Evolutionary conservation across 2,888 invertebrate species (phyloP), one percentile per base, ranked within the genome.

Genomic region (Clunio marinus): DNA sequence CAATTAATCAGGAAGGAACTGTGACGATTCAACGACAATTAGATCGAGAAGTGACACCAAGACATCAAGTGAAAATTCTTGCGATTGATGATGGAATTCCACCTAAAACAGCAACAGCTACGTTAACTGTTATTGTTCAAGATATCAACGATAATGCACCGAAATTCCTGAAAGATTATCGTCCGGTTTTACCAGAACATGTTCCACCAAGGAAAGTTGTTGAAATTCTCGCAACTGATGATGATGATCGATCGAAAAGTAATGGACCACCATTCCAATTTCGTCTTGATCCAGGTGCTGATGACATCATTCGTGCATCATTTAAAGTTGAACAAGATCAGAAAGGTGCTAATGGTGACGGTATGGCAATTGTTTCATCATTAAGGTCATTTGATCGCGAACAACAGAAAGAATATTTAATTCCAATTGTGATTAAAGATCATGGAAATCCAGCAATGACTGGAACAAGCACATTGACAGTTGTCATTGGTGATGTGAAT

Each of bases 241-340:
- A 95, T 75, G 95, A 95, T 75, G 95, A 95, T 76, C 84, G 94
- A 71, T 93, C 92, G 0, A 95, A 93, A 78, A 93, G 92, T 75
- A 96, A 96, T 76, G 96, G 96, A 0, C 96, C 96, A 46, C 96
- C 96, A n/a, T 96, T 96, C 84, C 89, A 93, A 74, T 91, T 97
- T 80, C 83, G 93, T 73, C 83, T 96, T 81, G 95, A 96, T 75
- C 93, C 95, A 41, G 93, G 93, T 73, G 94, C 94, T 2, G 93
- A 93, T 77, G 95, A 96, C 76, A 89, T 94, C 71, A 95, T 96
- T 71, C 84, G 93, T 75, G 91, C 94, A 35, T 94, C 95, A 25
- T 96, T 98, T 79, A 94, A 93, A 83, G 94, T 98, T 67, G 93
- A 94, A 78, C 96, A 96, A 81, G 94, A 96, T 82, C 94, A 93